Conservation (phyloP, 2,113 vertebrate species). For the Dicaeum eximium region DNA sequence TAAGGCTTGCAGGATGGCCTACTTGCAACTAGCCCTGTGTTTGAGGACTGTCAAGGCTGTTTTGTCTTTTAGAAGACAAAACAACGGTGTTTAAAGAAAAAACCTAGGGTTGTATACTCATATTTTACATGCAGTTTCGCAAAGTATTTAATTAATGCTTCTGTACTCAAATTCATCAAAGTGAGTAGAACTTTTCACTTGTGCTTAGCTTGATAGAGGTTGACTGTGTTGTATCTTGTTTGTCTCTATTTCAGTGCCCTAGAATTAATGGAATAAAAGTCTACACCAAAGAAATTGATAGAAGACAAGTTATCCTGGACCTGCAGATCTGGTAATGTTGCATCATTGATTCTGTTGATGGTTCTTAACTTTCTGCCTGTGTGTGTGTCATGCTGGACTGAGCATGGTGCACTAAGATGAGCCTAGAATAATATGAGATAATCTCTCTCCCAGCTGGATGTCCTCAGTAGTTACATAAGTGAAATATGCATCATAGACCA, state of each 20-base stretch:
- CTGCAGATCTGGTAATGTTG: constrained; percentile 82
- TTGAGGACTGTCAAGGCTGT: background rate
- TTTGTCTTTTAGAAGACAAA: no score
- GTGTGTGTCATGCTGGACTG: background rate
- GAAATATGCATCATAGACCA: background rate
- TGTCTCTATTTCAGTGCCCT: constrained; percentile 78
- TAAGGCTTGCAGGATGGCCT: background rate
- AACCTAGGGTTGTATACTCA: background rate
- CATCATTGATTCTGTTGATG: background rate
- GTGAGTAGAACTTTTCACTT: background rate
- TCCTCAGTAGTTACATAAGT: background rate
- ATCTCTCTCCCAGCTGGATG: background rate
- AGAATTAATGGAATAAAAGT: constrained; percentile 85
- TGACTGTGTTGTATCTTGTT: background rate
- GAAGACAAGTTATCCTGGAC: constrained; percentile 86
- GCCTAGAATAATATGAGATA: background rate
- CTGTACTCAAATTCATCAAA: background rate
- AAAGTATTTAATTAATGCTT: background rate
- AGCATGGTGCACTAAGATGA: background rate
- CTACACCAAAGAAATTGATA: constrained; percentile 83
- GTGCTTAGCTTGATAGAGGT: background rate
- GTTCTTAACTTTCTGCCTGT: background rate
- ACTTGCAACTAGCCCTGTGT: background rate
- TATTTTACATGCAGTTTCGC: background rate
- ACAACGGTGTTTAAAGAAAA: background rate